Evolutionary conservation across 30 jellyfish, hydroid and myxozoan genomes (phyloP), one percentile per base, ranked within the genome.

Genomic region (Cassiopea xamachana): DNA sequence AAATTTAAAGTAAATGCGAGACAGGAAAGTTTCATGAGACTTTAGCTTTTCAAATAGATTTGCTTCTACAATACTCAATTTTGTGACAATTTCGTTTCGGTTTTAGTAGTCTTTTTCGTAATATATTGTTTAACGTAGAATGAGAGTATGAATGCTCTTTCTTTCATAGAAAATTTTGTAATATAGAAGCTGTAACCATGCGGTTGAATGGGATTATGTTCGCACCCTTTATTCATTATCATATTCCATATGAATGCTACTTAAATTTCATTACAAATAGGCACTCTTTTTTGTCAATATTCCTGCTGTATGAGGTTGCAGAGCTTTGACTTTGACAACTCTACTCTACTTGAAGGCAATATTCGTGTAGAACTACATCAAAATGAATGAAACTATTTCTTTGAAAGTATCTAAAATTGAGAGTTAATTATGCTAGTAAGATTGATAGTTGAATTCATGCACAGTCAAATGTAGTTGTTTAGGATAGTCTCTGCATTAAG

Each of bases 101-200:
- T 8, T 2, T 71, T 55, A 71, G 80, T 71, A 55, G 10, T 39
- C 80, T 12, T 71, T 71, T 71, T 71, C 80, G 80, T 71, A 71
- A 71, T 71, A 19, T 43, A 14, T 19, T 71, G 80, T 19, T 71
- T 71, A 49, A 48, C 9, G 87, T 78, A 78, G 87, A 15, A 14
- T 9, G 73, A 78, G 87, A 78, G 87, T 50, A 78, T 19, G 73
- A 39, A 48, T 47, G 39, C 87, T 78, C 87, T 78, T 50, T 48
- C 75, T 78, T 78, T 78, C 55, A 78, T 78, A 78, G 87, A 78
- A 71, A 27, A 78, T 78, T 78, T 78, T 78, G 87, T 78, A 78
- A 48, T 19, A 78, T 78, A 78, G 27, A 71, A 76, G 18, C 55
- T 78, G 87, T 78, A 78, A 60, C 75, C 87, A 48, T 71, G 27